A percentile compares a stretch with the other conserved stretches of the same genome.
These are phyloP conservation scores for Sitta europaea DNA, from an alignment of 2,113 vertebrate species.

Conservation along the genomic window DNA sequence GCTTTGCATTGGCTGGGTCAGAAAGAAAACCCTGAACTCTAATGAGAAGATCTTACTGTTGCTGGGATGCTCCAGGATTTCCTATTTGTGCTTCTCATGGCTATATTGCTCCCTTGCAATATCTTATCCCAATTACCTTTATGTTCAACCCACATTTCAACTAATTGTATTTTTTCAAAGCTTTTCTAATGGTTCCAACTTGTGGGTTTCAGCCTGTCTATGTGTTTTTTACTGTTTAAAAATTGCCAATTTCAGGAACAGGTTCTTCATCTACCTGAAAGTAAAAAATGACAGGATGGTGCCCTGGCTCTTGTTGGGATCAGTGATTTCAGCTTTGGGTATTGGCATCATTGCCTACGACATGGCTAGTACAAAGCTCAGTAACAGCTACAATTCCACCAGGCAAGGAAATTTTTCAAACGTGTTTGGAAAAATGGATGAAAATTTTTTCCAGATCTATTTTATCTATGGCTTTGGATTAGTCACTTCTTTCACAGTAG, in stretches of 20 bases:
- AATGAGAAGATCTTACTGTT: slow-evolving; percentile 1
- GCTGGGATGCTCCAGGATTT: background rate
- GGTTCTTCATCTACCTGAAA: background rate
- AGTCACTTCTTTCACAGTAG: background rate
- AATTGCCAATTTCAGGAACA: background rate
- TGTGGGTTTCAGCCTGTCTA: background rate
- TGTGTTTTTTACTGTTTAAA: slow-evolving; percentile 26
- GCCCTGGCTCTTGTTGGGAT: background rate
- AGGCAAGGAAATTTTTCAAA: rapidly evolving
- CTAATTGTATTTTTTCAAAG: background rate
- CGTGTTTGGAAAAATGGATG: rapidly evolving
- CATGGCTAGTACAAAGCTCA: rapidly evolving
- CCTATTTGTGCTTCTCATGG: background rate
- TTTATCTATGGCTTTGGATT: background rate
- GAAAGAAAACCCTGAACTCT: background rate
- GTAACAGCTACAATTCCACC: background rate
- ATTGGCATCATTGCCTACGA: background rate
- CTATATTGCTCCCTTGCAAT: rapidly evolving
- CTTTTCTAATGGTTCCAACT: background rate
- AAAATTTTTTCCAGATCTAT: rapidly evolving
- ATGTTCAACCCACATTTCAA: background rate
- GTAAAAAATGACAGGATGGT: background rate
- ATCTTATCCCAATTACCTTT: rapidly evolving
- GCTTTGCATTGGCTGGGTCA: background rate
- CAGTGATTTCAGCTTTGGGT: background rate